Evolutionary conservation across 2,888 invertebrate species (phyloP).

Genomic region (Leptinotarsa peninsularis): DNA sequence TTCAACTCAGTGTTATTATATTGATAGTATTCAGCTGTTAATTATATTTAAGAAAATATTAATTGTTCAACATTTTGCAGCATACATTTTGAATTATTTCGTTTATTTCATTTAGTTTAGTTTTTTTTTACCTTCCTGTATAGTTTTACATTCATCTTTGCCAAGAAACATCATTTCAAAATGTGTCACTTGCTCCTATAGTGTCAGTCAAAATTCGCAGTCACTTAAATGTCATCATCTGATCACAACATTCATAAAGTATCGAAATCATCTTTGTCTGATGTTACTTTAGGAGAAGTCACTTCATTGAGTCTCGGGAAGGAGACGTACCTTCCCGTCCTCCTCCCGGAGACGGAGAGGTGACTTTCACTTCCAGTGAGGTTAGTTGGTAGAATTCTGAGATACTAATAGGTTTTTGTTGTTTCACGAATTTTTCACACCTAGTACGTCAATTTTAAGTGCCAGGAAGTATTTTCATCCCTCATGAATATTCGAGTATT

Average conservation of each 20-base stretch:
- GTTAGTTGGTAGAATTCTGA: not conserved
- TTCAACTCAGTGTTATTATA: too few species aligned
- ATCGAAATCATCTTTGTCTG: conserved; percentile 42
- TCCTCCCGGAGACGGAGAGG: not conserved
- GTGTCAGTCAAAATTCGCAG: conserved; percentile 40
- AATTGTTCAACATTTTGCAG: too few species aligned
- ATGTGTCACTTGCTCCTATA: conserved; percentile 20
- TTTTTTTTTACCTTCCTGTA: not conserved
- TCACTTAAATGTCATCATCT: conserved; percentile 44
- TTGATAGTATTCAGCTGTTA: too few species aligned
- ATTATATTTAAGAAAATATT: too few species aligned
- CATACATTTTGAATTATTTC: too few species aligned
- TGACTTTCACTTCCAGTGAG: not conserved
- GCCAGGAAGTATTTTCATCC: too few species aligned
- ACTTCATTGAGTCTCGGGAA: not conserved
- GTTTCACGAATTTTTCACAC: too few species aligned
- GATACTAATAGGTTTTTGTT: too few species aligned
- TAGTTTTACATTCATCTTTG: not conserved
- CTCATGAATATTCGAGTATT: too few species aligned
- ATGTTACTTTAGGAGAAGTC: conserved; percentile 35
- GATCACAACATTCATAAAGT: conserved; percentile 37
- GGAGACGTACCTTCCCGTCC: not conserved
- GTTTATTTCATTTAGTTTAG: too few species aligned
- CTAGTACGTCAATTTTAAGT: too few species aligned
- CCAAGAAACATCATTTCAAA: conserved; percentile 2